These are phyloP conservation scores for Danaus chrysippus DNA, from an alignment of 2,888 invertebrate species.

Conservation along the genomic window DNA sequence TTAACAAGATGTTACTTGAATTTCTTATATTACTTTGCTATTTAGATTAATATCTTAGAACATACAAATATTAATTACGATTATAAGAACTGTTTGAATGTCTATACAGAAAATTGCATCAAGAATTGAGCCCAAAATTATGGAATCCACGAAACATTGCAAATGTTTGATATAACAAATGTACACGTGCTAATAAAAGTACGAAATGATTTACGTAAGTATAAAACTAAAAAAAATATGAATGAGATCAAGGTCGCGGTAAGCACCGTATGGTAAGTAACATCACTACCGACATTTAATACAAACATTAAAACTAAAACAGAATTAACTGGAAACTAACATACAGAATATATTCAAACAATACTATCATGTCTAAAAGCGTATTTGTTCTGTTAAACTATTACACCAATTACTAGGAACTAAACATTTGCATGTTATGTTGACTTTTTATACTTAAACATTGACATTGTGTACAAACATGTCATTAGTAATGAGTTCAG, in stretches of 20 bases:
- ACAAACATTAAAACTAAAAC: constrained; percentile 1
- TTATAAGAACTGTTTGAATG: too few relatives aligned
- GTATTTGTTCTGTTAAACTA: constrained; percentile 49
- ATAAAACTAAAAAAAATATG: not conserved
- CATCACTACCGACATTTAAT: not conserved
- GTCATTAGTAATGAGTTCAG: constrained; percentile 28
- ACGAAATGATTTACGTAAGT: not conserved
- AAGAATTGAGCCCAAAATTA: too few relatives aligned
- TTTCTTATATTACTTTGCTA: too few relatives aligned
- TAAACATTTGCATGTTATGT: constrained; percentile 34
- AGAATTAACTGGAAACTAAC: not conserved
- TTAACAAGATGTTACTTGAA: too few relatives aligned
- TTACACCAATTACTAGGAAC: constrained; percentile 51
- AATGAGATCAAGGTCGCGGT: constrained; percentile 1
- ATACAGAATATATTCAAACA: not conserved
- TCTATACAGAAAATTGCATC: too few relatives aligned
- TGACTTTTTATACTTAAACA: constrained; percentile 39
- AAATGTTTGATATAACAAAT: too few relatives aligned
- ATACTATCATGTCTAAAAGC: constrained; percentile 33
- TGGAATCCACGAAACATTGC: too few relatives aligned
- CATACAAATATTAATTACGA: too few relatives aligned
- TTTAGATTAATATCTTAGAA: too few relatives aligned
- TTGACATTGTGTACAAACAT: constrained; percentile 33
- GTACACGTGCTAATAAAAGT: too few relatives aligned
- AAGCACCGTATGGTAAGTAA: not conserved